Evolutionary conservation across 2,888 invertebrate species (phyloP), one percentile per base, ranked within the genome.

Genomic region (Danaus chrysippus): DNA sequence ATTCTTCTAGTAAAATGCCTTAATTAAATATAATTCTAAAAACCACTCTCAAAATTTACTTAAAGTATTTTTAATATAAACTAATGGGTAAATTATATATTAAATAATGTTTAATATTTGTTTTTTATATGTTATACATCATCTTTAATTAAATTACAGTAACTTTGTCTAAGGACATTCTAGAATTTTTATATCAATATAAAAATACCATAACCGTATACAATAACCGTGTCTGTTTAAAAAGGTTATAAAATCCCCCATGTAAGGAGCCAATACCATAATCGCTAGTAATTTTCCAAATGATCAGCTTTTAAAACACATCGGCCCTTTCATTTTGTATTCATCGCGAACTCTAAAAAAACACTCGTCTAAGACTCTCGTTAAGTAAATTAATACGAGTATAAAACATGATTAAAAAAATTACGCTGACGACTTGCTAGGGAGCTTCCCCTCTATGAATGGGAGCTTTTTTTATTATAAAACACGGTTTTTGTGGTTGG

Each of bases 391-490:
- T 89, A 91, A 90, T 90, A 87, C 82, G 84, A 83, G 80, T 84
- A 90, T 91, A 91, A 91, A 91, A 78, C 84, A 91, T 88, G 90
- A 91, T 91, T 90, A 88, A 90, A 90, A 91, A 90, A 89, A 91
- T 87, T 89, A 87, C 85, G 78, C 73, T 82, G 83, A 86, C 86
- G 82, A 75, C 76, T 75, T 71, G 74, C 73, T 74, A 77, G 78
- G 86, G 86, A 71, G 75, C 82, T 79, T 84, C 86, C 86, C 87
- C 70, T 71, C 72, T 79, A 82, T 84, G 82, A 81, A 85, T 83
- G 77, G 77, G 81, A 76, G 81, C 78, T 83, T 86, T 84, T 86
- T 85, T 80, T 75, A 70, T 71, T 65, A 62, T 64, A 73, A 70
- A 68, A 66, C 69, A 63, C 66, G 65, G 74, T 73, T 76, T 70